Conservation (phyloP, 2,113 vertebrate genomes). For the Rana temporaria region DNA sequence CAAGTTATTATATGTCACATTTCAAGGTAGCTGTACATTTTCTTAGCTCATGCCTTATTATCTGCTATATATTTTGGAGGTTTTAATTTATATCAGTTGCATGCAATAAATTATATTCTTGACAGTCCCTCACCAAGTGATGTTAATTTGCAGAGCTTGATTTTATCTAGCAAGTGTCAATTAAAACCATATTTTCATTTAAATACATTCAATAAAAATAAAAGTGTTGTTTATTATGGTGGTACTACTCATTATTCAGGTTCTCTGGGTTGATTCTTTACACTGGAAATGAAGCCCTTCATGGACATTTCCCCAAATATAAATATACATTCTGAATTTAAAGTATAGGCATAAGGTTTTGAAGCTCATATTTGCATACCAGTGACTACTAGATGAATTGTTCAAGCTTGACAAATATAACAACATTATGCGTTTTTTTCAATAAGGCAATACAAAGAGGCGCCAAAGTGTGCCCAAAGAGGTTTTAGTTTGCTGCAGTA, state of each 20-base stretch:
- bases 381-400: not conserved
- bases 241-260: not conserved
- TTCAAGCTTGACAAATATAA: not conserved
- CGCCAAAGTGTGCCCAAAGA: too few relatives aligned
- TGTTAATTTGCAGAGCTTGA: not conserved
- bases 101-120: not conserved
- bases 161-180: not conserved
- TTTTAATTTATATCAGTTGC: constrained; percentile 30
- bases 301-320: too few relatives aligned
- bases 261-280: not conserved
- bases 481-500: too few relatives aligned
- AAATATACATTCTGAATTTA: not conserved
- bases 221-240: not conserved
- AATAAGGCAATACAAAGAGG: too few relatives aligned
- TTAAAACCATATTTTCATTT: not conserved
- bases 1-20: constrained; percentile 50
- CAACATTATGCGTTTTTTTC: too few relatives aligned
- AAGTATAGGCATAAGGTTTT: not conserved
- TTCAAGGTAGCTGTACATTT: constrained; percentile 39
- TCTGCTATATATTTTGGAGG: constrained; percentile 12
- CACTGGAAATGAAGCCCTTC: not conserved
- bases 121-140: not conserved
- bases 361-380: not conserved
- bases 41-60: constrained; percentile 24
- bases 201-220: not conserved